A percentile compares a stretch with the other conserved stretches of the same genome.
Conservation (phyloP, 2,113 vertebrate genomes). For the Sterna hirundo region DNA sequence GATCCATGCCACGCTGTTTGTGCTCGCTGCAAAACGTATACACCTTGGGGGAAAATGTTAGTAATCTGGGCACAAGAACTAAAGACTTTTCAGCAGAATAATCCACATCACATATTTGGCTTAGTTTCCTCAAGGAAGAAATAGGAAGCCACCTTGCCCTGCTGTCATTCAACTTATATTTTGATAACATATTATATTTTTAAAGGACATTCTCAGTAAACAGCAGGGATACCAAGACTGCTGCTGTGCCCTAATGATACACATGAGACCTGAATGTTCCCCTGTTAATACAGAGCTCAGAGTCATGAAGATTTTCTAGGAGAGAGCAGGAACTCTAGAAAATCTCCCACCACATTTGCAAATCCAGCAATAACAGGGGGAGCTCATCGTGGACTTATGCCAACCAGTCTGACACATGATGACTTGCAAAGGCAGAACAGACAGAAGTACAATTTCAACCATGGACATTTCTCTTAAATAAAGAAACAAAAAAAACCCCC, state of each 20-base stretch:
- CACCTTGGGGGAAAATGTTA: slow-evolving; percentile 23
- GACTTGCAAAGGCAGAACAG: not conserved
- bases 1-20: not conserved
- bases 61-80: not conserved
- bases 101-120: slow-evolving; percentile 8
- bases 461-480: not conserved
- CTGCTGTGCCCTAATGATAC: not conserved
- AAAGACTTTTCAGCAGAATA: slow-evolving; percentile 16
- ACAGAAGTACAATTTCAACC: not conserved
- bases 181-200: not conserved
- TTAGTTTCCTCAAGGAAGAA: not conserved
- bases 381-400: not conserved
- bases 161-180: not conserved
- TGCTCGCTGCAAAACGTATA: not conserved
- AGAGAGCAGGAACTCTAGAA: not conserved
- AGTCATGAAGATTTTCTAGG: not conserved
- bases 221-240: not conserved
- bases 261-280: not conserved
- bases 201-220: not conserved
- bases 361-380: not conserved
- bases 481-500: not conserved
- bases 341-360: not conserved
- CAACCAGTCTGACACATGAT: not conserved
- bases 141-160: not conserved
- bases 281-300: not conserved